Evolutionary conservation across 2,797 vertebrate genomes (phyloP).

Genomic region (Rallus crepitans): DNA sequence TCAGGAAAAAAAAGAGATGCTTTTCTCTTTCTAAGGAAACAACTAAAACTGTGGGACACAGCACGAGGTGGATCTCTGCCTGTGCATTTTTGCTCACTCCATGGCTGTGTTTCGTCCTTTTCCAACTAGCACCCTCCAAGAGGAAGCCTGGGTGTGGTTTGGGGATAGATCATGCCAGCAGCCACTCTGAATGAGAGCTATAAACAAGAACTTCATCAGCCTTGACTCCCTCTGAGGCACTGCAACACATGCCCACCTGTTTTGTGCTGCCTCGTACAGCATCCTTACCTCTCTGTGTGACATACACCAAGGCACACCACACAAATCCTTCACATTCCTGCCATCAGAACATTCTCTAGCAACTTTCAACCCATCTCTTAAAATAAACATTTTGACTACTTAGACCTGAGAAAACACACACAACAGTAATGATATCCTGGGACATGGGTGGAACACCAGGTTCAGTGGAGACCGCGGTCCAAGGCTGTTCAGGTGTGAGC

Average conservation of each 20-base stretch:
- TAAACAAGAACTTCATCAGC: not conserved
- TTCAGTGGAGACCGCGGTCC: not conserved
- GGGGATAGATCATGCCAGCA: not conserved
- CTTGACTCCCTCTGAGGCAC: not conserved
- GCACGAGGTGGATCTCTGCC: fast-evolving
- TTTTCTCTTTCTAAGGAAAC: not conserved
- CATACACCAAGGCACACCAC: not conserved
- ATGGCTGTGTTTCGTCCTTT: not conserved
- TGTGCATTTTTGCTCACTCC: not conserved
- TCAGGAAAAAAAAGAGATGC: not conserved
- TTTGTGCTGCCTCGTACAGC: not conserved
- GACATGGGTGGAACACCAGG: not conserved
- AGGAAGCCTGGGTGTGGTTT: constrained; percentile 3
- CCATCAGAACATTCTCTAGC: not conserved
- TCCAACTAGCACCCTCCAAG: not conserved
- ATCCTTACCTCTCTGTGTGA: fast-evolving
- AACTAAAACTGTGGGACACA: not conserved
- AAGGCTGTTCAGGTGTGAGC: not conserved
- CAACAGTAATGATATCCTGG: not conserved
- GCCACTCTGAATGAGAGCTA: not conserved
- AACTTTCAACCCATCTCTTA: fast-evolving
- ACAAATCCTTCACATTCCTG: not conserved
- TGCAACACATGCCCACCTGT: not conserved
- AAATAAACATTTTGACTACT: not conserved
- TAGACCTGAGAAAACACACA: not conserved